These are phyloP conservation scores for Stratiomys singularior DNA, from an alignment of 2,888 invertebrate genomes.

Conservation along the genomic window DNA sequence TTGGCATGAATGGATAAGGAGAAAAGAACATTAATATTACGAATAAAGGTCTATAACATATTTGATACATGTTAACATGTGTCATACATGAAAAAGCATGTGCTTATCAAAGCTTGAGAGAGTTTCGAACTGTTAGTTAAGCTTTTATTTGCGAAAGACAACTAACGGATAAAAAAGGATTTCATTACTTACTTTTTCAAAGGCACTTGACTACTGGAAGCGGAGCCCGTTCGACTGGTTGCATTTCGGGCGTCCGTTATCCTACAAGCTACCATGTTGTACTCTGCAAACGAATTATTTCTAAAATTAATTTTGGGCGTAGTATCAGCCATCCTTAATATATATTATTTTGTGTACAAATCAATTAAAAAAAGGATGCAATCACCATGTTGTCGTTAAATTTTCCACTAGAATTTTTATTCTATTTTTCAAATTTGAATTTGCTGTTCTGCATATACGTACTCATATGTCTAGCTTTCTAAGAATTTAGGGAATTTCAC, in stretches of 20 bases:
- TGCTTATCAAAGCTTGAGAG: background rate
- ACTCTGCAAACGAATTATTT: slow-evolving; percentile 88
- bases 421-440: background rate
- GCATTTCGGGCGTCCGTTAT: slow-evolving; percentile 94
- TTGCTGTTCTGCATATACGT: too few species aligned
- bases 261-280: slow-evolving; percentile 98
- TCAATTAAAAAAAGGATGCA: slow-evolving; percentile 48
- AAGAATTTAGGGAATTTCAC: background rate
- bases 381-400: slow-evolving; percentile 47
- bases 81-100: background rate
- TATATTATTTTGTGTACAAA: slow-evolving; percentile 54
- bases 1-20: background rate
- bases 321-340: slow-evolving; percentile 65
- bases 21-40: background rate
- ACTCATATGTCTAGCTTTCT: background rate
- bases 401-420: background rate
- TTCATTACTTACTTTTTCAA: slow-evolving; percentile 90
- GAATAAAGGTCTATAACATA: background rate
- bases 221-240: slow-evolving; percentile 72
- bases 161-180: background rate
- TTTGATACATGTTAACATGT: background rate
- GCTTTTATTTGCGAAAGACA: background rate
- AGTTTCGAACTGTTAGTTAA: background rate
- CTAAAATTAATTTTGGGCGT: slow-evolving; percentile 68
- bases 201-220: slow-evolving; percentile 96